Evolutionary conservation across 2,888 invertebrate species (phyloP), one percentile per base, ranked within the genome.

Genomic region (Gryllus longicercus): DNA sequence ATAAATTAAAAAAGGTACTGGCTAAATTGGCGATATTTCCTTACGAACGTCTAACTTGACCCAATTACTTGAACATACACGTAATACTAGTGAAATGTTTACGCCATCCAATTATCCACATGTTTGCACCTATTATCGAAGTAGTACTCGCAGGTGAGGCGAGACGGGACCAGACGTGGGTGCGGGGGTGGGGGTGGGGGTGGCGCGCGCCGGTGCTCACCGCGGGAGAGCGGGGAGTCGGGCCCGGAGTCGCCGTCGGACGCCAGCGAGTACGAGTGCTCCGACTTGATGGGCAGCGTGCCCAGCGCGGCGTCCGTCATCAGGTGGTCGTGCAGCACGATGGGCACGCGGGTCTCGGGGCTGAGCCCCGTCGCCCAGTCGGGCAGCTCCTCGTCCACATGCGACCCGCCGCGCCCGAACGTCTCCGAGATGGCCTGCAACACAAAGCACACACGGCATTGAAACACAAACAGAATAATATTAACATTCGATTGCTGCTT

Each of bases 261-360:
- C 49, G 88, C 84, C 50, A 89, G 85, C 86, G 96, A 96, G 90
- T 97, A 97, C 83, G 96, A 96, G 90, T 97, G 97, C 88, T 97
- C 96, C 82, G 94, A 93, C 89, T 96, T 96, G 86, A 97, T 96
- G 83, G 96, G 96, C 51, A 87, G 87, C 79, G 93, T 92, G 83
- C 94, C 94, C 79, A 96, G 90, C 38, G 94, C 93, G 5, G 96
- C 96, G 85, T 95, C 96, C 16, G 95, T 95, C 93, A 96, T 95
- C 84, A 97, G 90, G 85, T 95, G 91, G 88, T 97, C 97, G 87
- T 96, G 94, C 50, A 96, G 90, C 79, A 97, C 93, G 63, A 63
- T 63, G 63, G 63, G 63, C 82, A 96, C 94, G 78, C 91, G 90
- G 86, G 91, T 91, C 82, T 90, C 89, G 86, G 92, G 92, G 83